Evolutionary conservation across 2,113 vertebrate genomes (phyloP), one percentile per base, ranked within the genome.

Genomic region (Dipodomys ordii): DNA sequence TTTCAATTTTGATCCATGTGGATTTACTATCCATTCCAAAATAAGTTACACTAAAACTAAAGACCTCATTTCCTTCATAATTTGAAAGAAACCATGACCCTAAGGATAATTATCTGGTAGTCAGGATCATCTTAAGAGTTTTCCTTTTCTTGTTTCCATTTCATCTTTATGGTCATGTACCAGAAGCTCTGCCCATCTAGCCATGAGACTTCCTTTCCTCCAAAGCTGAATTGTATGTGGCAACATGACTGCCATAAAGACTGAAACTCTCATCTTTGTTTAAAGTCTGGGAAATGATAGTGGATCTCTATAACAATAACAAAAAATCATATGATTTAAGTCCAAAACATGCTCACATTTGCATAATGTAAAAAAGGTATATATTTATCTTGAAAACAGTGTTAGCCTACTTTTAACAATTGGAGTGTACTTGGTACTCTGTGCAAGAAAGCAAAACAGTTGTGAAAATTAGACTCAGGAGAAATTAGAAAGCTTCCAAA

Each of bases 61-160:
- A 68, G 35, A 32, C 88, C 25, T 87, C 30, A 81, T n/a, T 86
- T 68, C 80, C 57, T 84, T 93, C 60, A 71, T 25, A 74, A 85
- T 67, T 94, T 78, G 92, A 92, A 92, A 95, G 83, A 91, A 64
- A 73, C 1, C 9, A 60, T 64, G 73, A 35, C 7, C 7, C 79
- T 90, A 16, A 88, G 79, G 83, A 82, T 7, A 69, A 19, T 32
- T 83, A 74, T 46, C 32, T 72, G 12, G 12, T 0, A 53, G 22
- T n/a, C 44, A 82, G 57, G 15, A 57, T 57, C 12, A 49, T 49
- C 86, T 91, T 79, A 53, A 39, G 0, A 84, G 68, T 62, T 92
- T 94, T 88, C 73, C 71, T 95, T 97, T 89, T 84, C 49, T 92
- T 83, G 81, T 83, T 93, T 90, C 73, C 89, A 92, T 93, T 94